Evolutionary conservation across 2,888 invertebrate species (phyloP), one percentile per base, ranked within the genome.

Genomic region (Scaptomyza polygonia): DNA sequence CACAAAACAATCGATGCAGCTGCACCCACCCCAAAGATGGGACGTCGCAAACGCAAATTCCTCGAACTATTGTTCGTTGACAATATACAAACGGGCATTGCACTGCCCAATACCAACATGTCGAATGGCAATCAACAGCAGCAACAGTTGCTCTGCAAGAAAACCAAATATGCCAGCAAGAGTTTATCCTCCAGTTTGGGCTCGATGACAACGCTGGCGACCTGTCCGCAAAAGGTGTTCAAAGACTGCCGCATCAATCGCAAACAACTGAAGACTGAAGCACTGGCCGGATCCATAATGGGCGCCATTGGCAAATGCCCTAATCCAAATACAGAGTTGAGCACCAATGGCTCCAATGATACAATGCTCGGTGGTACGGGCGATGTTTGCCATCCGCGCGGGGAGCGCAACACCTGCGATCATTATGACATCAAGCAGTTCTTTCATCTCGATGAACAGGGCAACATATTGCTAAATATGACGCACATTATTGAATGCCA

Each of bases 371-470:
- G 74, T 39, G 72, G n/a, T n/a, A n/a, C n/a, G n/a, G n/a, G 68
- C 43, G 25, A 25, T 25, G 25, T 25, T 5, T 89, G 88, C 40
- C 84, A 85, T 72, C 84, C 85, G 3, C 5, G 25, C 4, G 66
- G 62, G 29, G 72, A 77, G 54, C 77, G 67, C 3, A 87, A 77
- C 49, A 72, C 68, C 68, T 86, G 88, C 67, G 91, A 91, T 82
- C 91, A 90, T 54, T 91, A 89, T 45, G 91, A 91, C 62, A 89
- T 91, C 56, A 89, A 89, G 62, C 81, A 91, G 74, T 92, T 91
- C 86, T 92, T 92, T 78, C 92, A 89, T 49, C 89, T 92, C 52
- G 91, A 91, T 74, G 92, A 92, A 47, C 77, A 89, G 63, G 92
- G 92, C 70, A 91, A 89, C 79, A 91, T 91, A 36, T 68, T 91